Base-by-base conservation (phyloP, 2,797 vertebrate species). In the Balearica regulorum region DNA sequence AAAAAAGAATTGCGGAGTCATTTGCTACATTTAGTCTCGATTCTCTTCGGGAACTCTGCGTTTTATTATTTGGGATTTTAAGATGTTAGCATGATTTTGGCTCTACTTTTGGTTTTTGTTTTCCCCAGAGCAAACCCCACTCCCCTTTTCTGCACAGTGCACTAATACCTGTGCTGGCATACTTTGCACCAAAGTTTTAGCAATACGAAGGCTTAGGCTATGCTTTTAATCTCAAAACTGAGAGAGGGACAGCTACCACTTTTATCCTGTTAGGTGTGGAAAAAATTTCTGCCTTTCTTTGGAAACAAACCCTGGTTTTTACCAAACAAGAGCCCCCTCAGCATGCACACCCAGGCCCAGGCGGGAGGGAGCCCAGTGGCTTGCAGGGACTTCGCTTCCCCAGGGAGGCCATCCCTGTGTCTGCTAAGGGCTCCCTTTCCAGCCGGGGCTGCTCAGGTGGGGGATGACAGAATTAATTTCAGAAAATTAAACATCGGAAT, bases 131-230 rank as follows among this genome's bases (percentile, higher is more conserved):
- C 48, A 61, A 90, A 16, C 8, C 9, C 13, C 7, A 10, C 4
- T 77, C 17, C 28, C 10, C 13, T 86, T 58, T 64, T 46, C n/a
- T 13, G 25, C 29, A 3, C 16, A 0, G 6, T 26, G 16, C 25
- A 9, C 7, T 20, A 15, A 76, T 37, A 83, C 26, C 11, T 28
- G 16, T 41, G 39, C 9, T 72, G 68, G 35, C 24, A n/a, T 51
- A 16, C 1, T 83, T 70, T 58, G 16, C 16, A 11, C 20, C 14
- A 18, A 44, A 68, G 3, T 77, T 78, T 72, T 62, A 29, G 69
- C n/a, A n/a, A 17, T 15, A 6, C 0, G 0, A 57, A 73, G 0
- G 5, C 4, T 85, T 31, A 44, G 62, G 13, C 11, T 88, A 1
- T 17, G 33, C 19, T 83, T 85, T 65, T 55, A 48, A 54, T 24